These are phyloP conservation scores for Chelonoidis abingdonii DNA, from an alignment of 2,113 vertebrate genomes.

Conservation along the genomic window DNA sequence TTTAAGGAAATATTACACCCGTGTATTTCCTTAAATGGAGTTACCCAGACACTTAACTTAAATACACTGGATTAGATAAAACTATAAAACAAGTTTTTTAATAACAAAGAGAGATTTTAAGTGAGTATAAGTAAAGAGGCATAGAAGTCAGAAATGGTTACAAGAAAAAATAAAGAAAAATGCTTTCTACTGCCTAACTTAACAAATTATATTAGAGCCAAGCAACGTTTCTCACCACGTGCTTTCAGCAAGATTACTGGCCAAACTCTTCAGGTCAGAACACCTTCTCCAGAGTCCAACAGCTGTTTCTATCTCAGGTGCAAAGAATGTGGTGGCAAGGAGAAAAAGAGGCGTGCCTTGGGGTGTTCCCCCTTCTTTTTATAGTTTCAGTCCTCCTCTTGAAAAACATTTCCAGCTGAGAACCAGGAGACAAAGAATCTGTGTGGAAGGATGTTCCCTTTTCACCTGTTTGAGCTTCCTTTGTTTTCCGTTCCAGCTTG, in stretches of 20 bases:
- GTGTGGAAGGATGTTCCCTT: background rate
- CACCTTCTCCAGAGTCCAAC: background rate
- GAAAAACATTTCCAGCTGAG: background rate
- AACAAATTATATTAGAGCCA: background rate
- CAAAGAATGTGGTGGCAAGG: background rate
- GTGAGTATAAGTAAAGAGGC: background rate
- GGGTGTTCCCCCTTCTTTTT: background rate
- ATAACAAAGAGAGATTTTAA: no score
- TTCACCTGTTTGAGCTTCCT: background rate
- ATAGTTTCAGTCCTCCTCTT: background rate
- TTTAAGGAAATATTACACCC: no score
- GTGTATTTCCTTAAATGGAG: no score
- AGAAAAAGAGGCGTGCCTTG: background rate
- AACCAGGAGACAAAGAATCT: background rate
- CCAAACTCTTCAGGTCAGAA: background rate
- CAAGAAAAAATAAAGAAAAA: background rate
- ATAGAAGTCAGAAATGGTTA: background rate
- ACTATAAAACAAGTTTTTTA: no score
- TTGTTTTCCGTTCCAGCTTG: background rate
- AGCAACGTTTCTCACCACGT: background rate
- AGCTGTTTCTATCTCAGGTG: background rate
- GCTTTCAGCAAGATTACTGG: background rate
- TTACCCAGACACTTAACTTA: no score
- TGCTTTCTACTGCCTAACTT: background rate
- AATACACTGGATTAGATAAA: no score